Percentiles rank a stretch among this genome's conserved stretches.
Conservation (phyloP, 2,888 invertebrate genomes). For the Tachina lurida region DNA sequence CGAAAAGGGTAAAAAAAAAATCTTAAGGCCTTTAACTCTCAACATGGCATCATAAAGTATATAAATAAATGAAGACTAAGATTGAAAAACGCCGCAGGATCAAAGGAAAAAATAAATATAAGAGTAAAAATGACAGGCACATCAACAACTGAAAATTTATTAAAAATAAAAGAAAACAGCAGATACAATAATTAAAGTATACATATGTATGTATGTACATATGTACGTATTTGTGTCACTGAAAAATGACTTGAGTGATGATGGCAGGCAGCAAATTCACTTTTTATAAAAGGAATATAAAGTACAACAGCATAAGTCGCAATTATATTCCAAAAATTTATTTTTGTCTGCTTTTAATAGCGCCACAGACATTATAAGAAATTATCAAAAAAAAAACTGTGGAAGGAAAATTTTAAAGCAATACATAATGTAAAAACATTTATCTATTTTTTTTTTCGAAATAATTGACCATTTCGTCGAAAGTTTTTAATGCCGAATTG, state of each 20-base stretch:
- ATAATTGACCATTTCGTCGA: neutral
- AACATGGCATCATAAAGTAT: conserved; percentile 43
- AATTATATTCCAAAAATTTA: neutral
- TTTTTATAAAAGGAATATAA: conserved; percentile 2
- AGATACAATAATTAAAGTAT: conserved; percentile 7
- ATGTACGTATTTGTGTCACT: neutral
- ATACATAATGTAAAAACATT: neutral
- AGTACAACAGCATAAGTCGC: conserved; percentile 19
- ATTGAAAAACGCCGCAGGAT: conserved; percentile 55
- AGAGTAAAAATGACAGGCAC: neutral
- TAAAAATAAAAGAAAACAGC: neutral
- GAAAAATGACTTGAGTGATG: neutral
- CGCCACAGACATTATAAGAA: neutral
- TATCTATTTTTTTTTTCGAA: neutral
- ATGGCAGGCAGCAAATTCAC: neutral
- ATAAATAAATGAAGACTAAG: conserved; percentile 46
- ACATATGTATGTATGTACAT: neutral
- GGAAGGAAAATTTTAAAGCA: neutral
- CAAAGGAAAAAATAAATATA: neutral
- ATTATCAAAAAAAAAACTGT: neutral
- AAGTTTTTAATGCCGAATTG: too few species aligned
- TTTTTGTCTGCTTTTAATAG: neutral
- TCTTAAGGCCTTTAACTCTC: conserved; percentile 49
- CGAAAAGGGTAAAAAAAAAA: conserved; percentile 8
- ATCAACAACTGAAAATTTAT: neutral